Evolutionary conservation across 2,797 vertebrate genomes (phyloP), one percentile per base, ranked within the genome.

Genomic region (Thaleichthys pacificus): DNA sequence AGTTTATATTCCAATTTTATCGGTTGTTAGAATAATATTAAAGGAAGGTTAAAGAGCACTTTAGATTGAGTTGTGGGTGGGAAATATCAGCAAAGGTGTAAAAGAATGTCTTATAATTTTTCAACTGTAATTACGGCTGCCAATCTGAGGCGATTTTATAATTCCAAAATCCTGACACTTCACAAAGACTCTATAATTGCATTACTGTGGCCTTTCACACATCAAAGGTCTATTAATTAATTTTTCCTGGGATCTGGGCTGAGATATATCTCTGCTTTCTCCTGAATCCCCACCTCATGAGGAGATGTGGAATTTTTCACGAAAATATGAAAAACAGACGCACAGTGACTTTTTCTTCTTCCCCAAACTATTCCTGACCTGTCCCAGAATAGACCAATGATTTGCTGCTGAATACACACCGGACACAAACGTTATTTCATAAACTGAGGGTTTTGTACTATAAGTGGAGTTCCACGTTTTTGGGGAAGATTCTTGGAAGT

Each of bases 221-320:
- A 85, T 88, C 88, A 86, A 85, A 88, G 90, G 85, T 89, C 89
- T 84, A 91, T 91, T 92, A 88, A 92, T 92, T 91, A 91, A 92
- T 91, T 91, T 91, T 92, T 79, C 85, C 66, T 15, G 64, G 82
- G 88, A 88, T 89, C 84, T 82, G 81, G 2, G 83, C 80, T 84
- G 84, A 91, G 90, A 91, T 84, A 78, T 81, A 87, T 88, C 80
- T 79, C 66, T 81, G 81, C 85, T 70, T 81, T 84, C 79, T 79
- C 69, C 78, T 72, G 78, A 88, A 90, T 82, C 38, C 80, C 77
- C 70, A 83, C 77, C 89, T 96, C 76, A 38, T 91, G 86, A 81
- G 84, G 90, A 90, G 91, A 92, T 94, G 95, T 94, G 95, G 93
- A 96, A 96, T 98, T 96, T 96, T 95, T 93, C 95, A 95, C 84